Evolutionary conservation across 2,113 vertebrate genomes (phyloP).

Genomic region (Melierax canorus): DNA sequence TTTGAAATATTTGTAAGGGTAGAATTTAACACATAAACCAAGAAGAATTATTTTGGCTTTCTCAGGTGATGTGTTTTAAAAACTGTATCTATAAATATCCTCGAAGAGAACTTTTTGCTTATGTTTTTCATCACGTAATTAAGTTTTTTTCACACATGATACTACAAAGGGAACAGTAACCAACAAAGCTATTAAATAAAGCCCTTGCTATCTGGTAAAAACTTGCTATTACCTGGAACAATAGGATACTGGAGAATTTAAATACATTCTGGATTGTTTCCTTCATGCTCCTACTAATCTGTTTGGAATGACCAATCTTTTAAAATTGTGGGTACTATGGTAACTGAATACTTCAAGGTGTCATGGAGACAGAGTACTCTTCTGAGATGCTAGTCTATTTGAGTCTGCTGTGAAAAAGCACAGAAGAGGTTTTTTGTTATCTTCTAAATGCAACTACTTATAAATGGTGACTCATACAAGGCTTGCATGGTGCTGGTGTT

Average conservation of each 20-base stretch:
- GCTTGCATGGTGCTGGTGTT: background rate
- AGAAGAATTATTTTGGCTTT: background rate
- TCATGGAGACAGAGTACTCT: background rate
- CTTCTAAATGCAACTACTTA: background rate
- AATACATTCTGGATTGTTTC: background rate
- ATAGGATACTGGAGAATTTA: background rate
- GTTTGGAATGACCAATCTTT: background rate
- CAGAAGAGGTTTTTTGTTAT: background rate
- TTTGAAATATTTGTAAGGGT: background rate
- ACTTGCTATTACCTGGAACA: background rate
- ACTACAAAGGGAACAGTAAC: background rate
- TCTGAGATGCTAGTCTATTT: background rate
- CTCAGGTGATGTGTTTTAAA: background rate
- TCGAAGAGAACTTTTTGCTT: background rate
- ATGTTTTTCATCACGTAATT: background rate
- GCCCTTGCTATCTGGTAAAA: background rate
- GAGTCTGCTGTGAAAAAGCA: background rate
- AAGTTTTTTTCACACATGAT: background rate
- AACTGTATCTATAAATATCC: background rate
- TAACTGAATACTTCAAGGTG: slow-evolving; percentile 16
- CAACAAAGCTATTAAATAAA: background rate
- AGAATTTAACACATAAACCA: background rate
- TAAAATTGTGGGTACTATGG: slow-evolving; percentile 16
- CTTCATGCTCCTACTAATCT: background rate
- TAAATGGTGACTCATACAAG: background rate